Evolutionary conservation across 2,797 vertebrate genomes (phyloP).

Genomic region (Coluber constrictor): DNA sequence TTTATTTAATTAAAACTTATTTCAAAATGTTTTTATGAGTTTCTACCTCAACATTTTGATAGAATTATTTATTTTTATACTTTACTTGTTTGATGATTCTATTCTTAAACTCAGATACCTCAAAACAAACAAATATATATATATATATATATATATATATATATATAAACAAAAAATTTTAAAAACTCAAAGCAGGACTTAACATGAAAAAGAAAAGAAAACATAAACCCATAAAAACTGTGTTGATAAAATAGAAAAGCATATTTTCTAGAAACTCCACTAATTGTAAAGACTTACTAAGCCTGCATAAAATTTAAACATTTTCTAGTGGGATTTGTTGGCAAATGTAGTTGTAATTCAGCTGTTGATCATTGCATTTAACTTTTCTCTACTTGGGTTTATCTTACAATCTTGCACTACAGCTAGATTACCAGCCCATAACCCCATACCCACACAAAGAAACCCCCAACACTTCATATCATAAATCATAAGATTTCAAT

Average conservation of each 20-base stretch:
- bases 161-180: slow-evolving; percentile 17
- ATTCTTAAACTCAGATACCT: slow-evolving; percentile 45
- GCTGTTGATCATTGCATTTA: neutral
- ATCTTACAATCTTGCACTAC: neutral
- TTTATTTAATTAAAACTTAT: neutral
- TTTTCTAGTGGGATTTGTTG: slow-evolving; percentile 38
- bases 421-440: neutral
- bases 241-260: neutral
- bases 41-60: too few relatives aligned
- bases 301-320: neutral
- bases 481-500: neutral
- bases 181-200: slow-evolving; percentile 26
- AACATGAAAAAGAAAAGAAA: slow-evolving; percentile 30
- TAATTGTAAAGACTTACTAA: neutral
- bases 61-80: slow-evolving; percentile 15
- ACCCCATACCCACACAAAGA: neutral
- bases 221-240: slow-evolving; percentile 38
- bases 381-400: neutral
- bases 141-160: too few relatives aligned
- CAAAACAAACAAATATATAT: slow-evolving; percentile 41
- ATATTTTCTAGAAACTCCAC: neutral
- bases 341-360: neutral
- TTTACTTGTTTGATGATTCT: slow-evolving; percentile 45
- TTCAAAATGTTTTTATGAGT: neutral
- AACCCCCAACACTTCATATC: neutral